Evolutionary conservation across 2,113 vertebrate genomes (phyloP), one percentile per base, ranked within the genome.

Genomic region (Xenus cinereus): DNA sequence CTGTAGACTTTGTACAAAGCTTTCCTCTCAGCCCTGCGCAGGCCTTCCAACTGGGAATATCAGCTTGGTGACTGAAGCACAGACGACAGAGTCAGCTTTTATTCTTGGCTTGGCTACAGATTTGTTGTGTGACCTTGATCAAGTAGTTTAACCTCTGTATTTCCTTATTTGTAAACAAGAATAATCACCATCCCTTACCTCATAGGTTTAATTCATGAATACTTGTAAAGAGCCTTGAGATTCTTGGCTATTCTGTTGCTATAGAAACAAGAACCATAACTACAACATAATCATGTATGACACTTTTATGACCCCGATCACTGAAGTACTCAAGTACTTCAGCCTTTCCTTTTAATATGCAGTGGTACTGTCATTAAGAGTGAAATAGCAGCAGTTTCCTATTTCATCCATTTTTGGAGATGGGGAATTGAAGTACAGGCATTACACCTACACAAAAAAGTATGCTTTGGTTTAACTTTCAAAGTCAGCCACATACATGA

Each of bases 81-180:
- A 68, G 69, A 63, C 26, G 5, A 86, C 20, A 63, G 35, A 94
- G n/a, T 66, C 69, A 81, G 57, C 33, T 92, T 96, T 97, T 93
- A 91, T 89, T 84, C 67, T 80, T 90, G 89, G 90, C 80, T 83
- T 68, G 68, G 51, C 80, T 68, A 56, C 43, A 92, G 75, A 92
- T 54, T 45, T 71, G 59, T 75, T 92, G 30, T 27, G 22, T 85
- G 88, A 93, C 84, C 64, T 96, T 95, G 64, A 76, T 76, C 51
- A 63, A 91, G 72, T 28, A 76, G 72, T 89, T 91, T 88, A 96
- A 90, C 67, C 69, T 95, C 73, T 95, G 67, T 30, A 51, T 88
- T 91, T 94, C 92, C 71, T 91, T 92, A 84, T 92, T 92, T 91
- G 74, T 84, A 93, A 93, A 95, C 53, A 91, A 68, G 72, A 88